Evolutionary conservation across 2,113 vertebrate genomes (phyloP), one percentile per base, ranked within the genome.

Genomic region (Strix uralensis): DNA sequence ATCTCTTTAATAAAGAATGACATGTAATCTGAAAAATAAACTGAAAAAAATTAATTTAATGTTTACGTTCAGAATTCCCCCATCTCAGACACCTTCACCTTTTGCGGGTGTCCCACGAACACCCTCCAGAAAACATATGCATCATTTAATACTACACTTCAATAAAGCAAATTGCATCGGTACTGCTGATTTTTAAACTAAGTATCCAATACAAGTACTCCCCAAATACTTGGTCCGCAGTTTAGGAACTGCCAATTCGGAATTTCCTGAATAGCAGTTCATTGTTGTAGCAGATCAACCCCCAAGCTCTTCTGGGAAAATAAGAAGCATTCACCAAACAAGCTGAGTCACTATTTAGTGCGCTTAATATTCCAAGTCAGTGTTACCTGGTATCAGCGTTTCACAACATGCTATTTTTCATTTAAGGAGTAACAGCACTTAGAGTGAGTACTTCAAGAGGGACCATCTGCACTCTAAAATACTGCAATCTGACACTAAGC

Each of bases 11-110:
- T 96, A 98, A 98, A 98, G 98, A 98, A 98, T 98, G 98, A 97
- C 98, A 98, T 98, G 98, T 98, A 97, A 98, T 98, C 98, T 98
- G 98, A 98, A 98, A 98, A 98, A 98, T 98, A 98, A 98, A 98
- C 98, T 98, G 98, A 98, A 98, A 98, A 97, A 96, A 97, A 98
- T 98, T 98, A 98, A 98, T 98, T 98, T 98, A 97, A 98, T 96
- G 98, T 97, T 98, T 96, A 97, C 8, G 97, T 97, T 98, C 97
- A 98, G 93, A 98, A 96, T 97, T 93, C 97, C 98, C 97, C 97
- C 97, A 95, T 78, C 94, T 97, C 57, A 23, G 96, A 97, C 96
- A 97, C 81, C 88, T 97, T 83, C 90, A 96, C 93, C 95, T 96
- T 94, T 81, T 52, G 70, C 22, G 95, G 97, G 98, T 98, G 98